Base-by-base conservation (phyloP, 2,113 vertebrate genomes). In the Podarcis raffonei region DNA sequence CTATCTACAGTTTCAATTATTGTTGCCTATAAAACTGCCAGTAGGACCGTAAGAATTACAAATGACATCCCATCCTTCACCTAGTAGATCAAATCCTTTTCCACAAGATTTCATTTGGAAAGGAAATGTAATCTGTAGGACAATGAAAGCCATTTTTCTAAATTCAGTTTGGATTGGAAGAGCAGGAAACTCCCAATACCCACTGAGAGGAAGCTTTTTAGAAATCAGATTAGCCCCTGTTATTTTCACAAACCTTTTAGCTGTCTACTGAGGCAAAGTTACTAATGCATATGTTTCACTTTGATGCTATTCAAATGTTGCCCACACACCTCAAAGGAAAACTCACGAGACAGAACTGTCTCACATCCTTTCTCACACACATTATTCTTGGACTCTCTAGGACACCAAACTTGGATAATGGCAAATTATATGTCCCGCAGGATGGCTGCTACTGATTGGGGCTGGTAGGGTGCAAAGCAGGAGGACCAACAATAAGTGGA, bases 121-220 rank as follows among this genome's bases (percentile, higher is more conserved):
- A 90, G 59, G 89, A 89, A 91, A 89, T 65, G 1, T 22, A 92
- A 90, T 93, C 0, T 0, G 8, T 83, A 86, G 22, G 80, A 71
- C 83, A 93, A 88, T 89, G n/a, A 93, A 94, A 92, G 81, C 32
- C 87, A 62, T 53, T 87, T 89, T 91, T 6, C 53, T 76, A 93
- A 94, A 94, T 90, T 91, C n/a, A 92, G 23, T 91, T 32, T 68
- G 8, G 87, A 75, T 0, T 0, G 0, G 1, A 65, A 53, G 30
- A 23, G 48, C 65, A 12, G 15, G 12, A 75, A 25, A 53, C 59
- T 62, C 18, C 0, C 11, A 75, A 85, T 25, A 22, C 1, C 3
- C 27, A 5, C 6, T 82, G 20, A 1, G 32, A 92, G 39, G 81
- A 83, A 91, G 77, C 6, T 53, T 2, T 71, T 89, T 16, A 57